These are phyloP conservation scores for Montipora sp. DNA, from an alignment of 64 coral and sea anemone genomes.

Conservation along the genomic window DNA sequence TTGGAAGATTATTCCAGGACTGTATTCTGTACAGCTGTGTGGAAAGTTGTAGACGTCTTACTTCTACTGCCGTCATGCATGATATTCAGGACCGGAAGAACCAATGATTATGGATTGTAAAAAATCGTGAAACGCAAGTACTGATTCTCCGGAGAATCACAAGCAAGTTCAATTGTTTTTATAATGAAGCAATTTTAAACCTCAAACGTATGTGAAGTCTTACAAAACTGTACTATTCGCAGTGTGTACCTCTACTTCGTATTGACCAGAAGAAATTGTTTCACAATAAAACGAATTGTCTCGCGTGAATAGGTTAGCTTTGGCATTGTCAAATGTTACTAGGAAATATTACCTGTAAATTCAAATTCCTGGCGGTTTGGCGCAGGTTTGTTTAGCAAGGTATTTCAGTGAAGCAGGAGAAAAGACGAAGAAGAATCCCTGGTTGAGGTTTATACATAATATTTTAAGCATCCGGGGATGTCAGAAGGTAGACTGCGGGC, in stretches of 20 bases:
- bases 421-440: too few species aligned
- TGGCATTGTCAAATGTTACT: background rate
- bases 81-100: background rate
- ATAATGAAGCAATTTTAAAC: constrained; percentile 1
- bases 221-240: background rate
- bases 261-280: background rate
- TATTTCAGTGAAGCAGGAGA: too few species aligned
- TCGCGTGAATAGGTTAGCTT: background rate
- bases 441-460: too few species aligned
- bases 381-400: too few species aligned
- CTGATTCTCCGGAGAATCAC: background rate
- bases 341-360: background rate
- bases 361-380: background rate
- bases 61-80: background rate
- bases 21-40: background rate
- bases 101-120: background rate
- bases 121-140: background rate
- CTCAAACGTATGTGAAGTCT: background rate
- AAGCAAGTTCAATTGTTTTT: background rate
- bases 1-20: background rate
- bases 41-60: background rate
- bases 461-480: too few species aligned
- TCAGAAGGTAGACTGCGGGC: too few species aligned
- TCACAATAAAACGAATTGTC: background rate
- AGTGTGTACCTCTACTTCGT: background rate